These are phyloP conservation scores for Aleiodes testaceus DNA, from an alignment of 2,888 invertebrate species.

Conservation along the genomic window DNA sequence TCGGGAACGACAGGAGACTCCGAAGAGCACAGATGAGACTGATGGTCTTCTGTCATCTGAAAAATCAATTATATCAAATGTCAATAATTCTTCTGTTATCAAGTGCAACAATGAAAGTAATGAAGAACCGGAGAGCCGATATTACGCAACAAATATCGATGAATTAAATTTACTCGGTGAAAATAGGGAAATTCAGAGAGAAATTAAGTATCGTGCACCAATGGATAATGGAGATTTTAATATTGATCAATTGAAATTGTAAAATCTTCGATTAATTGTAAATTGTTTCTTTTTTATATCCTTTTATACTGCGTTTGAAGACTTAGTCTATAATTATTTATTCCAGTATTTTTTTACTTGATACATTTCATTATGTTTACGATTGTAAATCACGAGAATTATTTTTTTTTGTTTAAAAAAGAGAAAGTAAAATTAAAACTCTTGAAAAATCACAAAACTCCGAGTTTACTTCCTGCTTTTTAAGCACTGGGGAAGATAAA, in stretches of 20 bases:
- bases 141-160: conserved; percentile 58
- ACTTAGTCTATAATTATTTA: conserved; percentile 15
- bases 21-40: conserved; percentile 52
- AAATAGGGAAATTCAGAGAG: conserved; percentile 48
- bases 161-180: conserved; percentile 63
- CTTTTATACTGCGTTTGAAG: conserved; percentile 1
- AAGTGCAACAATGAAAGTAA: conserved; percentile 34
- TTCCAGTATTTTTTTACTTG: neutral
- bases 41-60: conserved; percentile 54
- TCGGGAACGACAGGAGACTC: conserved; percentile 41
- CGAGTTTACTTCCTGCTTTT: no score
- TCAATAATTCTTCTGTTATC: neutral
- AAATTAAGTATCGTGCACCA: conserved; percentile 45
- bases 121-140: conserved; percentile 30
- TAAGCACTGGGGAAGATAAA: no score
- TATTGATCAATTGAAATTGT: conserved; percentile 60
- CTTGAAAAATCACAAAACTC: no score
- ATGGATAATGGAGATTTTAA: conserved; percentile 52
- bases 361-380: no score
- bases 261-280: conserved; percentile 38
- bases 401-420: no score
- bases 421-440: no score
- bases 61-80: conserved; percentile 14
- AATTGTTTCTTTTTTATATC: conserved; percentile 16
- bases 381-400: no score